Conservation (phyloP, 2,888 invertebrate genomes). For the Seira musarum region DNA sequence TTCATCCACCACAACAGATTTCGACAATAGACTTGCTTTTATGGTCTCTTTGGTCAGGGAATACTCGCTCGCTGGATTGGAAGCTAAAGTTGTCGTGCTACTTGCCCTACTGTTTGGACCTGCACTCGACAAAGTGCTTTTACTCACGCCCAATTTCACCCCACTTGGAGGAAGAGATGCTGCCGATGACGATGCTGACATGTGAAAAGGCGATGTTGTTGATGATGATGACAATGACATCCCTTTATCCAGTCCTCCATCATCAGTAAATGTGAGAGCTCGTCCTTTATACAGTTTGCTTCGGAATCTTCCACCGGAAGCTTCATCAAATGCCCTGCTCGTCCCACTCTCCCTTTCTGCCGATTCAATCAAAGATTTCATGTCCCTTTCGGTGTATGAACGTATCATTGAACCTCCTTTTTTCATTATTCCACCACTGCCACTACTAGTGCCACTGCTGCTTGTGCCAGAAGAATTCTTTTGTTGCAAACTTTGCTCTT, state of each 20-base stretch:
- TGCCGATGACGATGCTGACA: constrained; percentile 25
- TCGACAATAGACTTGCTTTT: constrained; percentile 51
- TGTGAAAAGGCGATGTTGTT: neutral
- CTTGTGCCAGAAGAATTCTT: constrained; percentile 18
- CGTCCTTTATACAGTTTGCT: constrained; percentile 51
- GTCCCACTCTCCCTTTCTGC: constrained; percentile 78
- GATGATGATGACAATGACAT: constrained; percentile 49
- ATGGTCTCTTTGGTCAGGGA: constrained; percentile 64
- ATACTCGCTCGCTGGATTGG: constrained; percentile 48
- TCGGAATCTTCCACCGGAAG: constrained; percentile 42
- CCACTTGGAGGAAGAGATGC: constrained; percentile 35
- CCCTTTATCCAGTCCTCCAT: constrained; percentile 29
- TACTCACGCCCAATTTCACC: constrained; percentile 64
- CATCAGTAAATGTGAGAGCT: constrained; percentile 54
- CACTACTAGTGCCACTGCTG: constrained; percentile 15
- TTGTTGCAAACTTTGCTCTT: constrained; percentile 79
- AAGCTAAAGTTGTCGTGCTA: neutral
- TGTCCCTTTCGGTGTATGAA: constrained; percentile 80
- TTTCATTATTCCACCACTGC: no score
- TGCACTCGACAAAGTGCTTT: constrained; percentile 60
- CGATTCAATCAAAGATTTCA: constrained; percentile 77
- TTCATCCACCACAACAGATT: constrained; percentile 50
- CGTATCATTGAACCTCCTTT: constrained; percentile 73
- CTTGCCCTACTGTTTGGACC: neutral
- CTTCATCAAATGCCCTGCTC: constrained; percentile 37